Conservation (phyloP, 2,797 vertebrate species). For the Paratrypauchen microcephalus region DNA sequence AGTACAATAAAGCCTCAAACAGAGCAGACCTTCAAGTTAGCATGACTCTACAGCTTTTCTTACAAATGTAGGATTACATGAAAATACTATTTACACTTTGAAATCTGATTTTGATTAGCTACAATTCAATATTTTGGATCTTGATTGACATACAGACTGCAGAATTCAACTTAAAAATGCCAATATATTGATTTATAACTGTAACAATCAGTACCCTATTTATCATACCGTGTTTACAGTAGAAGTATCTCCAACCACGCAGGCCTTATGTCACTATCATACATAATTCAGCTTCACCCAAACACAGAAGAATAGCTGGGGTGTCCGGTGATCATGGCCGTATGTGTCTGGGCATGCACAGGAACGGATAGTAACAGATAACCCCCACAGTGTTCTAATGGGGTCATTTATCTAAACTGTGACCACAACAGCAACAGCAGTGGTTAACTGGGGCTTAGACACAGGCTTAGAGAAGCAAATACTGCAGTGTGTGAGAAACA, state of each 20-base stretch:
- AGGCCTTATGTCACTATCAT: constrained; percentile 33
- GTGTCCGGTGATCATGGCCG: constrained; percentile 52
- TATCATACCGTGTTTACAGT: background rate
- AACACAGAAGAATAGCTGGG: constrained; percentile 18
- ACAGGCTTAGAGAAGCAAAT: constrained; percentile 16
- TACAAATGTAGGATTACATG: too few relatives aligned
- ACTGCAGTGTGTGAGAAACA: constrained; percentile 9
- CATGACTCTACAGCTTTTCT: too few relatives aligned
- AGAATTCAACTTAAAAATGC: background rate
- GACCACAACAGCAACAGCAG: constrained; percentile 58
- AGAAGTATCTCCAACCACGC: constrained; percentile 20
- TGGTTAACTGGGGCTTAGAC: background rate
- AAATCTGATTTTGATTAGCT: too few relatives aligned
- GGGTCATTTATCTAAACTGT: constrained; percentile 72
- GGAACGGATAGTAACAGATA: constrained; percentile 66
- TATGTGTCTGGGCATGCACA: constrained; percentile 47
- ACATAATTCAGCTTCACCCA: constrained; percentile 52
- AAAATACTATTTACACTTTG: too few relatives aligned
- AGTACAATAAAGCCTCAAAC: too few relatives aligned
- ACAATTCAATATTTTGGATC: too few relatives aligned
- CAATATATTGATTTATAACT: background rate
- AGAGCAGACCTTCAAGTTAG: too few relatives aligned
- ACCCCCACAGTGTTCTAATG: constrained; percentile 66
- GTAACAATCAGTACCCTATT: background rate
- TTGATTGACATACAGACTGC: background rate